phyloP scores from a whole-genome alignment of 1,140 invertebrate species.

The Drosophila ananassae region DNA sequence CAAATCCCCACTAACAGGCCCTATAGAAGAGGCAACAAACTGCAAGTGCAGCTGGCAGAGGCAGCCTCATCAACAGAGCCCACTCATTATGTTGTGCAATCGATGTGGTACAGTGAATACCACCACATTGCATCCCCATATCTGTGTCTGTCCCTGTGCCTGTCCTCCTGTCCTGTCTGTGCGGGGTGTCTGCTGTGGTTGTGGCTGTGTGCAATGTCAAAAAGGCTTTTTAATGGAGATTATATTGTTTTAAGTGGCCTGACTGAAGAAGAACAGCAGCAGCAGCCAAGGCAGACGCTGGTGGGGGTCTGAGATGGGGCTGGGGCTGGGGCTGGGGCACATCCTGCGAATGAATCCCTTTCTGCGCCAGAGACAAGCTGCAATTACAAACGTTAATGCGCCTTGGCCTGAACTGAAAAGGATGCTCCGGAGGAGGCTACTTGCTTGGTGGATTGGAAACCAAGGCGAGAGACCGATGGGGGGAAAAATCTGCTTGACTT shows the following conservation, averaged over 20 bases:
- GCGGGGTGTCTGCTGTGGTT: not conserved
- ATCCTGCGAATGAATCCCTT: conserved; percentile 18
- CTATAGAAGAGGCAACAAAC: not conserved
- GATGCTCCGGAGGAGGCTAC: not conserved
- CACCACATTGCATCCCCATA: conserved; percentile 12
- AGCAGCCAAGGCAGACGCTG: not conserved
- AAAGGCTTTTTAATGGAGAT: conserved; percentile 82
- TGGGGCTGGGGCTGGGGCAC: not conserved
- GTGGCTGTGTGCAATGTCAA: conserved; percentile 69
- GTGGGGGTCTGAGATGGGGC: no score
- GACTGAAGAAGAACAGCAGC: conserved; percentile 30
- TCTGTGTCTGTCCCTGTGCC: conserved; percentile 4
- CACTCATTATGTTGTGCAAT: conserved; percentile 59
- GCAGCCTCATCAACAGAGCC: conserved; percentile 10
- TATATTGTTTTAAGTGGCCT: conserved; percentile 81
- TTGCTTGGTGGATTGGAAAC: conserved; percentile 6
- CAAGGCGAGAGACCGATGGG: not conserved
- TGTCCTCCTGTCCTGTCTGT: conserved; percentile 4
- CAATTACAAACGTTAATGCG: conserved; percentile 81
- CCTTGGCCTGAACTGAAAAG: conserved; percentile 31
- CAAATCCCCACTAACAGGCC: conserved; percentile 41
- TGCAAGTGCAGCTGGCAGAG: not conserved
- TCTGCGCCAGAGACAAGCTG: conserved; percentile 66
- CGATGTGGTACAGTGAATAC: conserved; percentile 42
- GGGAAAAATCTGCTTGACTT: conserved; percentile 59